Evolutionary conservation across 2,797 vertebrate species (phyloP).

Genomic region (Thaleichthys pacificus): DNA sequence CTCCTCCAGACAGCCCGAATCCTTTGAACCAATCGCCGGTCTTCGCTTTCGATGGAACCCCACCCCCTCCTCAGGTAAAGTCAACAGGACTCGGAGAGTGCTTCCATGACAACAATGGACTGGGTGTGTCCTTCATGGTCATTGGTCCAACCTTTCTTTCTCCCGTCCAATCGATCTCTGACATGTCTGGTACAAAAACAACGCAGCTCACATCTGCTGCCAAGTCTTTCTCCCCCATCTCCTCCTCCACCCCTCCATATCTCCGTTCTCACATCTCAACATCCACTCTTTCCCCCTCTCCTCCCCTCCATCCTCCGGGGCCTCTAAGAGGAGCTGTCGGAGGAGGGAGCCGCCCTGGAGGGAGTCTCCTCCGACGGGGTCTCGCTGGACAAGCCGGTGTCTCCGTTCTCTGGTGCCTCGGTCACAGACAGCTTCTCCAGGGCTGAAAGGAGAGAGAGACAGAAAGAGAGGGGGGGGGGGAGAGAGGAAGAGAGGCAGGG

Average conservation of each 20-base stretch:
- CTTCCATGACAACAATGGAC: conserved; percentile 14
- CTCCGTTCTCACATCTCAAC: conserved; percentile 1
- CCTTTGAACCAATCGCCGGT: background rate
- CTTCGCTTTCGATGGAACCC: background rate
- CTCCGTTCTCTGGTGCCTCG: conserved; percentile 85
- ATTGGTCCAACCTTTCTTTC: conserved; percentile 30
- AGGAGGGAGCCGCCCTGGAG: conserved; percentile 76
- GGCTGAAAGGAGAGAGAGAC: conserved; percentile 58
- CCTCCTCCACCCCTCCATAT: conserved; percentile 1
- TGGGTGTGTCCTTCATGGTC: conserved; percentile 22
- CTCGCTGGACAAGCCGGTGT: conserved; percentile 78
- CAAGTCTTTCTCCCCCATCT: conserved; percentile 13
- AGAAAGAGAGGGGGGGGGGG: too few species aligned
- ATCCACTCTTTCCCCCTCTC: background rate
- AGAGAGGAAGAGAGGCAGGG: background rate
- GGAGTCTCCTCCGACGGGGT: conserved; percentile 79
- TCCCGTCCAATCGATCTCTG: background rate
- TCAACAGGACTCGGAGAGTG: conserved; percentile 15
- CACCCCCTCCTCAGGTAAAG: background rate
- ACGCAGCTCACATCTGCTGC: conserved; percentile 39
- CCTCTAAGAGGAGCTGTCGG: conserved; percentile 81
- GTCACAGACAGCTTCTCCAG: conserved; percentile 86
- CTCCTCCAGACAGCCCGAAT: background rate
- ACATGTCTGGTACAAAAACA: conserved; percentile 28
- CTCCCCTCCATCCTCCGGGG: background rate